These are phyloP conservation scores for Oscheius myriophilus DNA, from an alignment of 2,888 invertebrate species.

Conservation along the genomic window DNA sequence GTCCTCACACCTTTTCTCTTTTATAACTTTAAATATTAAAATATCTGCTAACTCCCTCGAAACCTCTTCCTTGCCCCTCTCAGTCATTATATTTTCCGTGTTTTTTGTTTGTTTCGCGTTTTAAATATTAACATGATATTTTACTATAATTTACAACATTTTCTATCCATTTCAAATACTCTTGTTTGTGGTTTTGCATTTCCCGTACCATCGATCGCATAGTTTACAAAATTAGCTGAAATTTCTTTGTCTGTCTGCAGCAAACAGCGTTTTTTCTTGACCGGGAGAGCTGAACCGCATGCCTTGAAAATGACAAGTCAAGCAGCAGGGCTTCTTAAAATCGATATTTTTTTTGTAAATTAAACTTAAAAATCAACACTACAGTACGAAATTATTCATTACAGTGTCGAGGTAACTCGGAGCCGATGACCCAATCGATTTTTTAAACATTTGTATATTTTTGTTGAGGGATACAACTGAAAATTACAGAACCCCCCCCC, in stretches of 20 bases:
- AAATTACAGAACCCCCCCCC: too few relatives aligned
- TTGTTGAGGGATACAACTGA: too few relatives aligned
- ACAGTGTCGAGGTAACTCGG: too few relatives aligned
- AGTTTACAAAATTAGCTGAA: background rate
- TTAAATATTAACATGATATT: too few relatives aligned
- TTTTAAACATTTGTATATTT: too few relatives aligned
- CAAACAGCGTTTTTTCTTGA: background rate
- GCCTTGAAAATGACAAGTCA: too few relatives aligned
- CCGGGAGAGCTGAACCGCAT: too few relatives aligned
- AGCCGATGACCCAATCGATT: too few relatives aligned
- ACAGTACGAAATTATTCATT: too few relatives aligned
- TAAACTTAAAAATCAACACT: too few relatives aligned
- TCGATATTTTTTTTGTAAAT: too few relatives aligned
- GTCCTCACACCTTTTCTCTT: slow-evolving; percentile 35
- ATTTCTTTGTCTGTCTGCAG: slow-evolving; percentile 1
- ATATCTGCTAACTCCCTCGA: background rate
- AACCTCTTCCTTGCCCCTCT: background rate
- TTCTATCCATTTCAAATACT: background rate
- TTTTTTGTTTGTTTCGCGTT: slow-evolving; percentile 7
- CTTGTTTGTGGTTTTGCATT: background rate
- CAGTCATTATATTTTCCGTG: background rate
- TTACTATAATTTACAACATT: background rate
- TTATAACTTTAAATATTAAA: background rate
- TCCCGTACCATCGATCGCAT: background rate
- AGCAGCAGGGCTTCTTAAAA: too few relatives aligned